These are phyloP conservation scores for Oligia strigilis DNA, from an alignment of 2,888 invertebrate genomes.

Conservation along the genomic window DNA sequence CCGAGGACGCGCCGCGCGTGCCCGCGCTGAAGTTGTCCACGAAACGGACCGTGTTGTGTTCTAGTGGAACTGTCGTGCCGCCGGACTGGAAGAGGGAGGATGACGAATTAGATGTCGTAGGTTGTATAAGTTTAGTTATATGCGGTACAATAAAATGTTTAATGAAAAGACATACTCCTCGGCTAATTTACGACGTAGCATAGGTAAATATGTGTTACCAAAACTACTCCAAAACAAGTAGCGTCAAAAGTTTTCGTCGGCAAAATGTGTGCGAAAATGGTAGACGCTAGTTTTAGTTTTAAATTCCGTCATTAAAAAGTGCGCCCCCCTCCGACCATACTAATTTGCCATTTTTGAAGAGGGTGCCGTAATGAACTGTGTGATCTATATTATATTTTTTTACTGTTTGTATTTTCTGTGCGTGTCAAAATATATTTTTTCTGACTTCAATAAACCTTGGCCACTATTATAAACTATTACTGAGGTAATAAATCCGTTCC, in stretches of 20 bases:
- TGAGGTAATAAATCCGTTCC: conserved; percentile 19
- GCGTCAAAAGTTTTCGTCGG: neutral
- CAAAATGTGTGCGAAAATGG: neutral
- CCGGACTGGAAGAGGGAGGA: conserved; percentile 93
- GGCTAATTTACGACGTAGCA: no score
- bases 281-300: neutral
- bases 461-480: neutral
- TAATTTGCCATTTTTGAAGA: no score
- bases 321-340: no score
- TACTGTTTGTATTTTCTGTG: no score
- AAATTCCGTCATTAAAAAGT: neutral
- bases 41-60: conserved; percentile 99
- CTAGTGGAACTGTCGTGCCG: conserved; percentile 98
- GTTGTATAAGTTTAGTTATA: no score
- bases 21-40: conserved; percentile 99
- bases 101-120: neutral
- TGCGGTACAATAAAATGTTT: no score
- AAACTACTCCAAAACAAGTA: neutral
- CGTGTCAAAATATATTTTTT: no score
- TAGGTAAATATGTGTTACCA: neutral
- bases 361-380: neutral
- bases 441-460: neutral
- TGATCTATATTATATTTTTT: neutral
- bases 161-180: no score
- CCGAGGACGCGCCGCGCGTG: conserved; percentile 97